Evolutionary conservation across 2,888 invertebrate genomes (phyloP).

Genomic region (Masnerella sp.): DNA sequence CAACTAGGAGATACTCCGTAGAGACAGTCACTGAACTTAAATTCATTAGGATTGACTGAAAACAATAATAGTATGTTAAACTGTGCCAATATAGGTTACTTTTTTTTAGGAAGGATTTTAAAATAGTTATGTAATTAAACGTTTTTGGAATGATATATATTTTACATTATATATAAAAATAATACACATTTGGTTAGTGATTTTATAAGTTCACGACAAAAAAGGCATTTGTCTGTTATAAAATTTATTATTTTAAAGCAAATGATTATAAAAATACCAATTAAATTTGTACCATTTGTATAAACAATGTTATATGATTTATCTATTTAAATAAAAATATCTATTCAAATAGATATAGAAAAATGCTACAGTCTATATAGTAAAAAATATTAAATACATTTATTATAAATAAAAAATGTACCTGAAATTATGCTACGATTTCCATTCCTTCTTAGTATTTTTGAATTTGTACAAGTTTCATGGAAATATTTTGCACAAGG

Average conservation of each 20-base stretch:
- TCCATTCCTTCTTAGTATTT: conserved; percentile 35
- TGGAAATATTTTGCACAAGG: conserved; percentile 34
- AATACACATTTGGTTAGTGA: too few relatives aligned
- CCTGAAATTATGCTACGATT: neutral
- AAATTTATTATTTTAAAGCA: too few relatives aligned
- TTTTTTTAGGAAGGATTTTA: neutral
- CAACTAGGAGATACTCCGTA: conserved; percentile 6
- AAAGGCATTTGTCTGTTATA: too few relatives aligned
- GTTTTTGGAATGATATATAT: neutral
- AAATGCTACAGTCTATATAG: neutral
- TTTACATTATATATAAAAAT: too few relatives aligned
- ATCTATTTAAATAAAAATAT: too few relatives aligned
- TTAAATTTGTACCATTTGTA: too few relatives aligned
- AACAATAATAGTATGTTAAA: conserved; percentile 1
- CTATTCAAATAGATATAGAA: too few relatives aligned
- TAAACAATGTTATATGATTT: too few relatives aligned
- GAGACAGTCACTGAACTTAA: conserved; percentile 38
- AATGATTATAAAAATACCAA: too few relatives aligned
- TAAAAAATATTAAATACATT: neutral
- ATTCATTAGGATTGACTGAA: conserved; percentile 19
- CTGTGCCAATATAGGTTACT: too few relatives aligned
- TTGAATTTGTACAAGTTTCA: neutral
- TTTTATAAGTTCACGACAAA: too few relatives aligned
- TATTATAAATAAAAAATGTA: conserved; percentile 17
- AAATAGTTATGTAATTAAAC: neutral